Conservation (phyloP, 2,113 vertebrate genomes). For the Brachypteracias leptosomus region DNA sequence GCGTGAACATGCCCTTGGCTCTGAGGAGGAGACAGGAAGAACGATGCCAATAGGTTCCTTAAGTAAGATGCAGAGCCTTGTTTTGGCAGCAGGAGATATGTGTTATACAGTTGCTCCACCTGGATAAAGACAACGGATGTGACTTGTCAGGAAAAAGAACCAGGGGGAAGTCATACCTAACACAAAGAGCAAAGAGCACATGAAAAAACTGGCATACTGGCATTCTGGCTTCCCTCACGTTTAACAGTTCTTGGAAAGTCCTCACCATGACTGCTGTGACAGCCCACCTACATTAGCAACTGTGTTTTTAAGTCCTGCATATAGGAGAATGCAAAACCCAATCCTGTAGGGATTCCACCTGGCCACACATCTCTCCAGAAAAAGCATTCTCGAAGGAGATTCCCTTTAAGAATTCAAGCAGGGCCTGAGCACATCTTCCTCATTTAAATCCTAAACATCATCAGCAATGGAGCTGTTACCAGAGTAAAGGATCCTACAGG, state of each 20-base stretch:
- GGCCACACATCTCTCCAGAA: not conserved
- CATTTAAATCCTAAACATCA: not conserved
- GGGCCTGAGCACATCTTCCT: not conserved
- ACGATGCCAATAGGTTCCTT: not conserved
- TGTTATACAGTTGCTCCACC: not conserved
- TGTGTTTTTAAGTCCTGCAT: not conserved
- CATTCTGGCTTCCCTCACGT: not conserved
- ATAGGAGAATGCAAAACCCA: not conserved
- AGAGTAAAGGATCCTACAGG: not conserved
- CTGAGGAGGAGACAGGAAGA: not conserved
- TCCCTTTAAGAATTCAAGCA: not conserved
- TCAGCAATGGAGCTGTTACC: not conserved
- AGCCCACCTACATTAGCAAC: not conserved
- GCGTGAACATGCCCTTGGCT: rapidly evolving
- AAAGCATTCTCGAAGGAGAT: not conserved
- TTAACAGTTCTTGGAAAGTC: not conserved
- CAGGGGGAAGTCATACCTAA: not conserved
- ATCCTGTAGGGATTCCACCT: not conserved
- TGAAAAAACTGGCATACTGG: not conserved
- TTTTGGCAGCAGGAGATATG: not conserved
- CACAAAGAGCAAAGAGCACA: not conserved
- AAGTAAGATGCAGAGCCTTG: not conserved
- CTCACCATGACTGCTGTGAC: not conserved
- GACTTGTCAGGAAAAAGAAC: not conserved
- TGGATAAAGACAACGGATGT: not conserved